phyloP scores from a whole-genome alignment of 2,113 vertebrate species.

The Larimichthys polyactis region DNA sequence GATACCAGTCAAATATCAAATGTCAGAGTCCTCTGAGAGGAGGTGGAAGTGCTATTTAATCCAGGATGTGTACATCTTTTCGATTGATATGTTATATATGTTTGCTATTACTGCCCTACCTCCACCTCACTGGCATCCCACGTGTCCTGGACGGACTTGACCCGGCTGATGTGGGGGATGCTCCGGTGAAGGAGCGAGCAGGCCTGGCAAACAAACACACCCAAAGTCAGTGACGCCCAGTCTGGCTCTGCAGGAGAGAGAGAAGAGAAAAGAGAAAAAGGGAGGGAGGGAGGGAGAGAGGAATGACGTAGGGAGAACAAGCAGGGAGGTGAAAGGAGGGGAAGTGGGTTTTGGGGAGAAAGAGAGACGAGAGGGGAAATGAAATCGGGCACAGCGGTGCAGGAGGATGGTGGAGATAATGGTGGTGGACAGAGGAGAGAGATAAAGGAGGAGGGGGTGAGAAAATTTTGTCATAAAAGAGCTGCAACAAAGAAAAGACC shows the following conservation, averaged over 20 bases:
- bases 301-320: neutral
- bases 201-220: constrained; percentile 94
- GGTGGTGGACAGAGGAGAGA: neutral
- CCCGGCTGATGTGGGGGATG: constrained; percentile 92
- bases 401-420: neutral
- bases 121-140: constrained; percentile 94
- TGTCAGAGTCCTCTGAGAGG: neutral
- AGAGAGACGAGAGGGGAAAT: constrained; percentile 18
- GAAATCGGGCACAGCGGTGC: neutral
- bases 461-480: constrained; percentile 37
- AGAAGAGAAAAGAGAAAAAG: neutral
- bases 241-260: constrained; percentile 87
- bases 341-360: neutral
- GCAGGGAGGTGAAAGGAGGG: neutral
- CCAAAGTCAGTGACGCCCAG: constrained; percentile 95
- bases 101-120: constrained; percentile 72
- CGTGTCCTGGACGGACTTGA: constrained; percentile 92
- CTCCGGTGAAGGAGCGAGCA: constrained; percentile 95
- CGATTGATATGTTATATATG: neutral
- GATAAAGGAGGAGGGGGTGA: constrained; percentile 26
- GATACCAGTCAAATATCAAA: neutral
- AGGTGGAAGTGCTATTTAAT: neutral
- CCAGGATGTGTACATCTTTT: neutral
- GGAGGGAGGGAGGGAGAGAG: neutral
- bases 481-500: constrained; percentile 42